Base-by-base conservation (phyloP, 92 coral and sea anemone genomes). In the Epizoanthus scotinus region DNA sequence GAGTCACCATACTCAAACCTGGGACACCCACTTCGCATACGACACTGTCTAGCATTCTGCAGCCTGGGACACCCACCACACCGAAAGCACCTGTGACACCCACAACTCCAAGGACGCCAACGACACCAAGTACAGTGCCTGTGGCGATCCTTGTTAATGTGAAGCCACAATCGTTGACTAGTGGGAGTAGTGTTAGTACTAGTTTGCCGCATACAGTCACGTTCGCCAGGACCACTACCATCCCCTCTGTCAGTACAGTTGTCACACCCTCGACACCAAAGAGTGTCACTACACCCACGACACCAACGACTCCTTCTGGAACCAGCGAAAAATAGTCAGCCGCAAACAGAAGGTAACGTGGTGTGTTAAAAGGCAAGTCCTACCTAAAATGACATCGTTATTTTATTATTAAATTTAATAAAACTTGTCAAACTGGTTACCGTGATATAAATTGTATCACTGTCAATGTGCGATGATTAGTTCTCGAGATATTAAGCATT, bases 1-100 rank as follows among this genome's bases (percentile, higher is more conserved):
- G 81, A 59, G 81, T 75, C 63, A 58, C 81, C 29, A 59, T 75
- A 34, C 54, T 75, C 0, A 75, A 58, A 38, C 81, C 68, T 19
- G 67, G 57, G 21, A 75, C 81, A 34, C 55, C 81, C 52, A 75
- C 81, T 12, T 75, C 68, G 22, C 53, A 44, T 18, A n/a, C 25
- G 26, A 20, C 67, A 74, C 47, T 66, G 22, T 68, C 52, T 12
- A 68, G 73, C 20, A 56, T 27, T 3, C 18, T 67, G 40, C 81
- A 36, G 19, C 29, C 56, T 4, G 81, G 50, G 13, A 75, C 68
- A 21, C 68, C 68, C 13, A 75, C 53, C 57, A 58, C 69, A 6
- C 68, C 81, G 9, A 75, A 58, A 75, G 27, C 81, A 59, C 81
- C 81, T 3, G 26, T 22, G 13, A 75, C 81, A 3, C 68, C 81